These are phyloP conservation scores for Arizona elegans DNA, from an alignment of 2,113 vertebrate genomes.

Conservation along the genomic window DNA sequence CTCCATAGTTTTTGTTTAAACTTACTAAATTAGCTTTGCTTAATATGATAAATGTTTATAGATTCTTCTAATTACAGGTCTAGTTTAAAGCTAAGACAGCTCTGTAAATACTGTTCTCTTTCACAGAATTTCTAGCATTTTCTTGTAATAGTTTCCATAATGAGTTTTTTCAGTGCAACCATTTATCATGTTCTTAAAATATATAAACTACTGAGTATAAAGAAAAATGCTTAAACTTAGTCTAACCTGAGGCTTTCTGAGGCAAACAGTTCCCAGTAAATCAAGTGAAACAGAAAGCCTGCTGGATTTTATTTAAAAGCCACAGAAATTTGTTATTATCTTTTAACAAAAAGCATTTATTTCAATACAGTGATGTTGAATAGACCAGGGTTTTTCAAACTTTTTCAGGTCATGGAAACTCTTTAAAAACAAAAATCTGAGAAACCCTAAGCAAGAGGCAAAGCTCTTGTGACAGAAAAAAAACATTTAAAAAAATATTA, in stretches of 20 bases:
- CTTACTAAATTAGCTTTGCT: slow-evolving; percentile 55
- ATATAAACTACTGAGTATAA: slow-evolving; percentile 74
- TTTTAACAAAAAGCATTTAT: background rate
- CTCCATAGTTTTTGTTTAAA: slow-evolving; percentile 62
- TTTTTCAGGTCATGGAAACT: background rate
- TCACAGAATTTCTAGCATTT: slow-evolving; percentile 71
- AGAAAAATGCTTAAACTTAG: slow-evolving; percentile 69
- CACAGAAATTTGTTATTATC: slow-evolving; percentile 35
- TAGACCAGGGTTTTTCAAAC: background rate
- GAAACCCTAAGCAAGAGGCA: background rate
- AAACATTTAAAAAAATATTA: background rate
- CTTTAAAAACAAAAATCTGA: background rate
- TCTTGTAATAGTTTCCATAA: slow-evolving; percentile 78
- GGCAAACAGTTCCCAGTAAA: slow-evolving; percentile 65
- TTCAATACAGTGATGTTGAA: background rate
- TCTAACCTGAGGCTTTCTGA: slow-evolving; percentile 59
- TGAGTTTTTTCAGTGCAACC: slow-evolving; percentile 77
- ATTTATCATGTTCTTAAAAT: slow-evolving; percentile 80
- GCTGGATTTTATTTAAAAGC: slow-evolving; percentile 71
- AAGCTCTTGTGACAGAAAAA: background rate
- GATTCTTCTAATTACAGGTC: slow-evolving; percentile 76
- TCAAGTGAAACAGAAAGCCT: slow-evolving; percentile 69
- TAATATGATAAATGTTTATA: slow-evolving; percentile 75
- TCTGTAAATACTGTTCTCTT: slow-evolving; percentile 67
- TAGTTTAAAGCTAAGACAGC: slow-evolving; percentile 70